Conservation (phyloP, 2,797 vertebrate genomes). For the Eleutherodactylus coqui region DNA sequence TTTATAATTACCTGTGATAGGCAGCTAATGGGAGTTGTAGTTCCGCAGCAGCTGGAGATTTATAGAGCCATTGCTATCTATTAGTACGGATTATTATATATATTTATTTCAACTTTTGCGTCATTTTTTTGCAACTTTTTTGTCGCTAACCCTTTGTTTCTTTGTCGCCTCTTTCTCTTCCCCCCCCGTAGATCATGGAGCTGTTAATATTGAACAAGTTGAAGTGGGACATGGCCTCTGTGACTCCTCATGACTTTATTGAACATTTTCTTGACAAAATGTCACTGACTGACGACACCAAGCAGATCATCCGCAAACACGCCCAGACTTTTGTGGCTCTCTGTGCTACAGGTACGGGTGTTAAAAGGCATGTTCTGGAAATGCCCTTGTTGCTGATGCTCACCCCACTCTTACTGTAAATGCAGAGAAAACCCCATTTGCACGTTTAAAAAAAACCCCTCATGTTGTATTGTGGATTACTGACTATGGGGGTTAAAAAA, state of each 20-base stretch:
- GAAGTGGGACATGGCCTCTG: conserved; percentile 97
- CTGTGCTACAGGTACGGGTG: conserved; percentile 92
- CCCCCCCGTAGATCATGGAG: conserved; percentile 90
- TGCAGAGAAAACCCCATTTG: conserved; percentile 64
- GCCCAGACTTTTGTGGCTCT: conserved; percentile 98
- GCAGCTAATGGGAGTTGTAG: conserved; percentile 7
- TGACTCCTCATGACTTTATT: conserved; percentile 97
- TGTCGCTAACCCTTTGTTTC: not conserved
- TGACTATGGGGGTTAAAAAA: conserved; percentile 35
- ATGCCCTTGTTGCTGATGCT: conserved; percentile 29
- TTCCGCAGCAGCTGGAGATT: not conserved
- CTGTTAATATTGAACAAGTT: conserved; percentile 95
- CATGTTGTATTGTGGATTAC: conserved; percentile 72
- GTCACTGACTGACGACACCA: conserved; percentile 88
- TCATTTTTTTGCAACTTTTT: not conserved
- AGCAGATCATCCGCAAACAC: conserved; percentile 95
- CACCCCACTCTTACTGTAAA: conserved; percentile 56
- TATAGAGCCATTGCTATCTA: not conserved
- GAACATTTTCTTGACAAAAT: conserved; percentile 98
- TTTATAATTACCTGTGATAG: not conserved
- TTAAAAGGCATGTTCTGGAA: conserved; percentile 54
- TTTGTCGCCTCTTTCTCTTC: conserved; percentile 45
- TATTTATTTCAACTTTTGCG: no score
- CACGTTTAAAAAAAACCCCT: conserved; percentile 65
- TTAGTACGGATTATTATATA: no score